Percentiles rank a stretch among this genome's conserved stretches.
phyloP scores from a whole-genome alignment of 2,888 invertebrate genomes.

The Halictus quadricinctus region DNA sequence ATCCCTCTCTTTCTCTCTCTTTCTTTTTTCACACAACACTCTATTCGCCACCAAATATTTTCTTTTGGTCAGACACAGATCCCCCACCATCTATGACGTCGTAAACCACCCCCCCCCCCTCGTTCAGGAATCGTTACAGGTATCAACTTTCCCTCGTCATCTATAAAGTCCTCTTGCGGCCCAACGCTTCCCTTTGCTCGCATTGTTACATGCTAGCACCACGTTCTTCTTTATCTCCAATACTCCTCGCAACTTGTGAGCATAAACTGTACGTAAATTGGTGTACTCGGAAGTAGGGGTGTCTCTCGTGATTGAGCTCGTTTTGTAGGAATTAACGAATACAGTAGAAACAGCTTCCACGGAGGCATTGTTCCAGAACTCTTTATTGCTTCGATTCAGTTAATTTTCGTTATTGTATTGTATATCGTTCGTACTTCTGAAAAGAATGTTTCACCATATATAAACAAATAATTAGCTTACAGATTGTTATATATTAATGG shows the following conservation, averaged over 20 bases:
- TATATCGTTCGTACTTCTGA: too few relatives aligned
- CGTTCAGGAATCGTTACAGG: background rate
- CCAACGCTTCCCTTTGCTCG: background rate
- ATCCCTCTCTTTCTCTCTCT: background rate
- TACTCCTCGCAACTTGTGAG: background rate
- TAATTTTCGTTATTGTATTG: too few relatives aligned
- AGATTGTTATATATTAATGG: too few relatives aligned
- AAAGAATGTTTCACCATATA: too few relatives aligned
- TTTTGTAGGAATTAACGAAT: too few relatives aligned
- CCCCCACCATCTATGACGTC: background rate
- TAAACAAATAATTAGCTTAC: too few relatives aligned
- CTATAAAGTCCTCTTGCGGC: background rate
- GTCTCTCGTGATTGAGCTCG: too few relatives aligned
- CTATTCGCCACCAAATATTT: constrained; percentile 6
- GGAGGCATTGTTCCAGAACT: too few relatives aligned
- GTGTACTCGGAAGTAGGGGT: background rate
- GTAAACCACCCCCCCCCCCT: background rate
- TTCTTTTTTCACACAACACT: background rate
- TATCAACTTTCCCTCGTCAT: constrained; percentile 6
- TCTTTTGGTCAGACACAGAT: background rate
- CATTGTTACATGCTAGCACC: background rate
- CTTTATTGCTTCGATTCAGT: too few relatives aligned
- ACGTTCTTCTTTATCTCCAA: background rate
- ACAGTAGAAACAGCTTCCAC: too few relatives aligned
- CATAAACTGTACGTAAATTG: background rate